Percentiles rank a stretch among this genome's conserved stretches.
Conservation (phyloP, 2,888 invertebrate genomes). For the Pheosia gnoma region DNA sequence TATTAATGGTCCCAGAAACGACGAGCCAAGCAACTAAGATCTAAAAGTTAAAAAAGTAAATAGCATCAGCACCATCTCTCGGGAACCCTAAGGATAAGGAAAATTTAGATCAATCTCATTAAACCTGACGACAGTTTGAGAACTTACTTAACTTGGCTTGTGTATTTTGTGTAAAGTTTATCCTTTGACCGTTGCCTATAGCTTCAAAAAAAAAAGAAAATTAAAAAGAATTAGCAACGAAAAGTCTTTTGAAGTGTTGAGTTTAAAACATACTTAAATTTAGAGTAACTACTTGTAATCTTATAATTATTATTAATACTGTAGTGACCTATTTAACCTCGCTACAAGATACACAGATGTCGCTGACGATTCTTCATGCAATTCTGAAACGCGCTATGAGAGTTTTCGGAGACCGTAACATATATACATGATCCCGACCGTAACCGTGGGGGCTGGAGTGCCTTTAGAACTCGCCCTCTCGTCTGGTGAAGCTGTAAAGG, state of each 20-base stretch:
- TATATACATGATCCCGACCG: too few species aligned
- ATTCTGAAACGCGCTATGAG: too few species aligned
- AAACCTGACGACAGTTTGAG: constrained; percentile 52
- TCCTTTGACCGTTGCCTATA: constrained; percentile 23
- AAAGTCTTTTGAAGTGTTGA: neutral
- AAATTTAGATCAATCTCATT: constrained; percentile 66
- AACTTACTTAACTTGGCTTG: constrained; percentile 39
- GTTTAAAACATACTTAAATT: neutral
- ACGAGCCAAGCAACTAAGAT: constrained; percentile 15
- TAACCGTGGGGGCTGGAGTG: too few species aligned
- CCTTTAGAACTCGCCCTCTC: too few species aligned
- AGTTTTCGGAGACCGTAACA: too few species aligned
- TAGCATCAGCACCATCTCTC: constrained; percentile 14
- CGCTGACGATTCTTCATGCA: too few species aligned
- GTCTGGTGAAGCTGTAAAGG: too few species aligned
- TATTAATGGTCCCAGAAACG: constrained; percentile 23
- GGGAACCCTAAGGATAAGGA: constrained; percentile 26
- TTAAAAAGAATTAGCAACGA: constrained; percentile 21
- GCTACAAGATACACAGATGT: too few species aligned
- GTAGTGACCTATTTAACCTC: too few species aligned
- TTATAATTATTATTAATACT: neutral
- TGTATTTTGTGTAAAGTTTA: constrained; percentile 46
- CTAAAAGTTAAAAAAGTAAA: constrained; percentile 18
- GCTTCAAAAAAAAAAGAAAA: neutral
- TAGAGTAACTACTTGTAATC: neutral